A percentile compares a stretch with the other conserved stretches of the same genome.
These are phyloP conservation scores for Metopia argyrocephala DNA, from an alignment of 2,888 invertebrate genomes.

Conservation along the genomic window DNA sequence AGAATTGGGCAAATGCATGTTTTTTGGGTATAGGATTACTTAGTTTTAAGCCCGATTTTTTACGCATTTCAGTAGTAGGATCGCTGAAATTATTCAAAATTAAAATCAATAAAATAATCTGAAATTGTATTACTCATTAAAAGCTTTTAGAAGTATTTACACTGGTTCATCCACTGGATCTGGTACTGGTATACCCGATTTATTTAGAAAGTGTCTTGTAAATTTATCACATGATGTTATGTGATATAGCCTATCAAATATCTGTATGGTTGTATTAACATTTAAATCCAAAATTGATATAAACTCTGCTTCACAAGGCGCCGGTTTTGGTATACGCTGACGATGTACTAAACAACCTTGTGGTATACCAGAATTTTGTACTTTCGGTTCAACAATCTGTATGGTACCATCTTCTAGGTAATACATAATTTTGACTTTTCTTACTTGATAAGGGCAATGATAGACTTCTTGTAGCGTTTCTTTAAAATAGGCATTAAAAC, in stretches of 20 bases:
- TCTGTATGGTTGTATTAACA: conserved; percentile 87
- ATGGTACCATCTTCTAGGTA: conserved; percentile 95
- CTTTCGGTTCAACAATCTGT: conserved; percentile 89
- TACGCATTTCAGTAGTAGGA: conserved; percentile 80
- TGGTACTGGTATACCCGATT: conserved; percentile 90
- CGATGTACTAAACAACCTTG: conserved; percentile 91
- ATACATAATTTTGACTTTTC: conserved; percentile 90
- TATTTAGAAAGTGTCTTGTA: conserved; percentile 89
- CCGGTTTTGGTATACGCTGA: conserved; percentile 88
- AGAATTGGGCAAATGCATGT: conserved; percentile 87
- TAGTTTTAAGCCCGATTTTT: conserved; percentile 70
- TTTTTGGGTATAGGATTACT: conserved; percentile 78
- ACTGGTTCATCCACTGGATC: conserved; percentile 82
- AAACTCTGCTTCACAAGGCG: conserved; percentile 86
- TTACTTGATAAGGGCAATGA: conserved; percentile 84
- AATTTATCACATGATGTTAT: conserved; percentile 92
- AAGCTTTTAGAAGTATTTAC: conserved; percentile 72
- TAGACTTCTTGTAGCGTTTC: conserved; percentile 85
- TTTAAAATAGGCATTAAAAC: conserved; percentile 77
- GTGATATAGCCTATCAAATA: conserved; percentile 90
- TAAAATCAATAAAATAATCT: not conserved
- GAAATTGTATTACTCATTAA: not conserved
- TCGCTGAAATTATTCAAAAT: conserved; percentile 71
- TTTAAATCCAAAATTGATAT: conserved; percentile 93
- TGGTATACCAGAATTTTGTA: conserved; percentile 90